Base-by-base conservation (phyloP, 1,140 invertebrate genomes). In the Apis florea region DNA sequence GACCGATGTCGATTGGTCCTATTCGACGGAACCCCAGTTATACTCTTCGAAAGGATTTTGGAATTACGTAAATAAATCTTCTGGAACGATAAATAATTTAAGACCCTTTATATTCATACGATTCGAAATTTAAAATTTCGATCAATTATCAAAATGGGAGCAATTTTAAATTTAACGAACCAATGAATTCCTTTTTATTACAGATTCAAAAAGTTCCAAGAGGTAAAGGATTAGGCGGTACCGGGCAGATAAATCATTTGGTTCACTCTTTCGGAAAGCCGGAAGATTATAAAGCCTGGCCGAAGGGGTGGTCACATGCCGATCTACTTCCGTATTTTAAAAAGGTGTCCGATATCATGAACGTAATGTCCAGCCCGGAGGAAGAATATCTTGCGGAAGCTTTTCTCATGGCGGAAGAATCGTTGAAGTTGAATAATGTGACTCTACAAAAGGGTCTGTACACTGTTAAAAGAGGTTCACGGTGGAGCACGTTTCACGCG, bases 221-320 rank as follows among this genome's bases (percentile, higher is more conserved):
- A 21, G 96, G 96, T 15, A 96, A 95, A 91, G 96, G 96, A 9
- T 89, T 96, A 13, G 96, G 96, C 13, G 96, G 96, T 2, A 96
- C 95, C n/a, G 95, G 95, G 2, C 95, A 96, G 86, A 94, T 96
- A 2, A 96, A 96, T 91, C 96, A 95, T 87, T 92, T 96, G 68
- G 93, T 96, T 2, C 96, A 96, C 83, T 95, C 95, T 11, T 94
- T 95, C 79, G 96, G 95, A 1, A 90, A 93, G 40, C 93, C 93
- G 0, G 90, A 94, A 17, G 96, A 96, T 85, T 96, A 95, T 84
- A 93, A 95, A 21, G 82, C 87, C 24, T 96, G 96, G 96, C 94
- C 94, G 3, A 91, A 86, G 5, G 93, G 94, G 24, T 96, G 96
- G 96, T 93, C 94, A 0, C 91, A 93, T 54, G 89, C 93, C 11